phyloP scores from a whole-genome alignment of 53 echinoderm and acorn worm species.

The Mesocentrotus franciscanus region DNA sequence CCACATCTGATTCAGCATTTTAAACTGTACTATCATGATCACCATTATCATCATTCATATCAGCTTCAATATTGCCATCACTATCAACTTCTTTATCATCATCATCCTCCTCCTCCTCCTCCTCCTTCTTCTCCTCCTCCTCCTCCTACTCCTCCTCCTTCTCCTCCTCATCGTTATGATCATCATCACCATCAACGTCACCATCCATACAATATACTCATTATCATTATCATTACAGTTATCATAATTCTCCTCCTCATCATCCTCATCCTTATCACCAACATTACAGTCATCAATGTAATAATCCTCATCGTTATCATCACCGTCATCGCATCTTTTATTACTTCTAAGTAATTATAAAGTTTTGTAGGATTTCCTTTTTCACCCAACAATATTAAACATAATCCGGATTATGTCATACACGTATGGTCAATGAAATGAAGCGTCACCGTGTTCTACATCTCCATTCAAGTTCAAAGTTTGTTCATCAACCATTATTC shows the following conservation, averaged over 20 bases:
- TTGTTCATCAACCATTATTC: not conserved
- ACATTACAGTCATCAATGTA: too few relatives aligned
- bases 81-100: not conserved
- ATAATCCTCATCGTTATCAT: too few relatives aligned
- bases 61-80: not conserved
- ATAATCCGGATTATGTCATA: not conserved
- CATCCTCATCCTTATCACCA: not conserved
- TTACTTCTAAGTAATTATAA: too few relatives aligned
- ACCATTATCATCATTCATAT: not conserved
- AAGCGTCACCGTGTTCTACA: not conserved
- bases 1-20: not conserved
- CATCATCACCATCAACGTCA: not conserved
- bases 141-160: too few relatives aligned
- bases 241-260: not conserved
- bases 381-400: not conserved
- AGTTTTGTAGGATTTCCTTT: too few relatives aligned
- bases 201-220: not conserved
- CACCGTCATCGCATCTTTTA: too few relatives aligned
- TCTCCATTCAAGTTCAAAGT: not conserved
- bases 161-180: not conserved
- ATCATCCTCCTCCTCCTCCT: not conserved
- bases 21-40: not conserved
- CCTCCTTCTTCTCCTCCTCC: too few relatives aligned
- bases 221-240: not conserved
- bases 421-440: not conserved